These are phyloP conservation scores for Caloenas nicobarica DNA, from an alignment of 2,113 vertebrate species.

Conservation along the genomic window DNA sequence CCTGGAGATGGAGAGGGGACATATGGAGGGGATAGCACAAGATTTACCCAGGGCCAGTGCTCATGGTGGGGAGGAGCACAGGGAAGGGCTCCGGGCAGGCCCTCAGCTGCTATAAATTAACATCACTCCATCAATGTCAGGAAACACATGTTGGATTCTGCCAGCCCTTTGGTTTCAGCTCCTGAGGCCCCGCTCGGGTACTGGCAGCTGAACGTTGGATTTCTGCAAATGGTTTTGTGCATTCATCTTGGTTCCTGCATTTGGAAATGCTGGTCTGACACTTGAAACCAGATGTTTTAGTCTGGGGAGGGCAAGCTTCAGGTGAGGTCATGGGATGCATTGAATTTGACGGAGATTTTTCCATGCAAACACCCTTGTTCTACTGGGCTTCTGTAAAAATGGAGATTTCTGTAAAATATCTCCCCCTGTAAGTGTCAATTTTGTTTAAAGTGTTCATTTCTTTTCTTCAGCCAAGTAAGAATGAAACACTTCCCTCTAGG, in stretches of 20 bases:
- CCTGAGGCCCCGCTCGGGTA: neutral
- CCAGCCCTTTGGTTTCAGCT: neutral
- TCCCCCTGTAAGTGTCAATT: neutral
- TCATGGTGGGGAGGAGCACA: accelerated
- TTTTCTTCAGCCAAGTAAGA: neutral
- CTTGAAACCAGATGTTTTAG: neutral
- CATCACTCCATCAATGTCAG: neutral
- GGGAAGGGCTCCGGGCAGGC: neutral
- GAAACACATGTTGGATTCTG: neutral
- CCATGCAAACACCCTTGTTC: neutral
- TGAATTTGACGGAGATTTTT: neutral
- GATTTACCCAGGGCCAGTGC: neutral
- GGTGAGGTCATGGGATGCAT: neutral
- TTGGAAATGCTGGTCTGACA: neutral
- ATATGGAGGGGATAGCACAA: neutral
- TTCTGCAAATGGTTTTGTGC: neutral
- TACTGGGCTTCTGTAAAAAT: neutral
- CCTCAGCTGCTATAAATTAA: neutral
- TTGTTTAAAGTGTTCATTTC: neutral
- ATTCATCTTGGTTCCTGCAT: accelerated
- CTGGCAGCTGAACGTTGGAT: neutral
- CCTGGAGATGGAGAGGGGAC: neutral
- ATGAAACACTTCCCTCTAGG: neutral
- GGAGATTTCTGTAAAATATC: neutral
- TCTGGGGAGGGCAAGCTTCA: neutral